Evolutionary conservation across 2,797 vertebrate species (phyloP).

Genomic region (Danionella dracula): DNA sequence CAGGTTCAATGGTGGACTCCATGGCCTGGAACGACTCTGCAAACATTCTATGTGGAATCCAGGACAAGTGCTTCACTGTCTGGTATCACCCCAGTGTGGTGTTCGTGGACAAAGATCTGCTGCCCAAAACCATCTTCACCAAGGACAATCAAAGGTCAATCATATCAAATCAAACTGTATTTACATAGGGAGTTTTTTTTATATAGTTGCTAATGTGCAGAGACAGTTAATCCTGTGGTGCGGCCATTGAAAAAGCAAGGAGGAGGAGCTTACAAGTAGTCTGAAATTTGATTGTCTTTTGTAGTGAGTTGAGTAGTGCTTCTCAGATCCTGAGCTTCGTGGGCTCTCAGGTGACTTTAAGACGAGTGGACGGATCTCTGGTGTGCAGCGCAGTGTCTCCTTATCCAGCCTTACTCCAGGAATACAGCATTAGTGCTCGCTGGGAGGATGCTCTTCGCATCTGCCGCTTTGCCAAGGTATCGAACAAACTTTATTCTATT

Average conservation of each 20-base stretch:
- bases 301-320: slow-evolving; percentile 82
- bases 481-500: too few species aligned
- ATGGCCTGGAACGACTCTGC: slow-evolving; percentile 87
- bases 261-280: too few species aligned
- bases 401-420: slow-evolving; percentile 83
- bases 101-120: slow-evolving; percentile 88
- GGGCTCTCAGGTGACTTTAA: slow-evolving; percentile 78
- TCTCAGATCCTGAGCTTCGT: slow-evolving; percentile 84
- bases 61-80: slow-evolving; percentile 81
- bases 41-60: slow-evolving; percentile 91
- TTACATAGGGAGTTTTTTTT: too few species aligned
- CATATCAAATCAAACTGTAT: too few species aligned
- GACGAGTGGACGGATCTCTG: slow-evolving; percentile 86
- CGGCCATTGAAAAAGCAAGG: too few species aligned
- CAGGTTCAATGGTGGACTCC: slow-evolving; percentile 90
- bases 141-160: too few species aligned
- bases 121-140: slow-evolving; percentile 80
- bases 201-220: too few species aligned
- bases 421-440: slow-evolving; percentile 69
- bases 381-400: slow-evolving; percentile 78
- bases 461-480: slow-evolving; percentile 93
- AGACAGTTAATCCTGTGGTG: too few species aligned
- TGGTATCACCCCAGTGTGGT: slow-evolving; percentile 89
- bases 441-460: slow-evolving; percentile 88
- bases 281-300: background rate